Evolutionary conservation across 2,797 vertebrate genomes (phyloP).

Genomic region (Gadopsis bispinosus): DNA sequence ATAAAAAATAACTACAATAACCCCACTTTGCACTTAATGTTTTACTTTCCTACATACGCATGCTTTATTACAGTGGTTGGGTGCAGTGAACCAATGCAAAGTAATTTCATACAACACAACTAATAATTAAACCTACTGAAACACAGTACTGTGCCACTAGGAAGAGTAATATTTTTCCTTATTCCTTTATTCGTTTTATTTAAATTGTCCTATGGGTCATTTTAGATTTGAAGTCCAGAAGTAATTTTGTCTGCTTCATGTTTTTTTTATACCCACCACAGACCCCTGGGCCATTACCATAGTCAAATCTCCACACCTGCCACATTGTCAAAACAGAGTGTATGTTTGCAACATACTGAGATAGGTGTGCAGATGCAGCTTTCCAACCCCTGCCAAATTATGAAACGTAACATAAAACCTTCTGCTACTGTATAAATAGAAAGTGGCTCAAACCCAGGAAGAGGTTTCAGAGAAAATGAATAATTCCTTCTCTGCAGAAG

Average conservation of each 20-base stretch:
- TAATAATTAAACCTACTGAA: background rate
- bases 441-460: conserved; percentile 44
- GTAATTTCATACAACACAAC: background rate
- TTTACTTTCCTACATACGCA: background rate
- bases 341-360: conserved; percentile 25
- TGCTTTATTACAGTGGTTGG: background rate
- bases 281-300: conserved; percentile 23
- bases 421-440: conserved; percentile 53
- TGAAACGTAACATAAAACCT: conserved; percentile 52
- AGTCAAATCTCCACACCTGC: conserved; percentile 45
- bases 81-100: background rate
- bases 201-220: conserved; percentile 2
- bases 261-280: background rate
- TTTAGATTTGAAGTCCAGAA: conserved; percentile 17
- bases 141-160: background rate
- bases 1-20: background rate
- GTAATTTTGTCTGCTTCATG: conserved; percentile 1
- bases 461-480: conserved; percentile 45
- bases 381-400: conserved; percentile 39
- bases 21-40: background rate
- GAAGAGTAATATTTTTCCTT: background rate
- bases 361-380: conserved; percentile 40
- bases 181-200: background rate
- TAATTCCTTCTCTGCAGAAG: conserved; percentile 41
- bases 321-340: conserved; percentile 50